phyloP scores from a whole-genome alignment of 2,888 invertebrate species.

The Trissoscelio sp. region DNA sequence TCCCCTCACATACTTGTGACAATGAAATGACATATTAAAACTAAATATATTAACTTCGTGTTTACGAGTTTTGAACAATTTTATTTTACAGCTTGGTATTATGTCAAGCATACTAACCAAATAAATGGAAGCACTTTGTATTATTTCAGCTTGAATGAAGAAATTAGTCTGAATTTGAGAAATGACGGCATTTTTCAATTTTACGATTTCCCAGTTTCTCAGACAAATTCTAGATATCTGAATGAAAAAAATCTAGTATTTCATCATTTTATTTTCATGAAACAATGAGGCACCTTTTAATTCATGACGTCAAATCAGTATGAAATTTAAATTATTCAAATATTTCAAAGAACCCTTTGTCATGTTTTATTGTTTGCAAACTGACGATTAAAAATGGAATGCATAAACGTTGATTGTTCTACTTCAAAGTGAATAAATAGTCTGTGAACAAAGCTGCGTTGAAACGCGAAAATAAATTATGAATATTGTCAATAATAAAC shows the following conservation, averaged over 20 bases:
- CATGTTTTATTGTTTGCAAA: background rate
- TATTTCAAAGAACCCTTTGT: background rate
- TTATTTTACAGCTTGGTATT: conserved; percentile 37
- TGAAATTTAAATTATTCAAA: conserved; percentile 10
- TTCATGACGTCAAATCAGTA: background rate
- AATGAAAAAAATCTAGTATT: conserved; percentile 9
- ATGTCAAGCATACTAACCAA: conserved; percentile 16
- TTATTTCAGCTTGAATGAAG: conserved; percentile 26
- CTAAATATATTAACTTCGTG: conserved; percentile 47
- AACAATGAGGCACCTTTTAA: conserved; percentile 7
- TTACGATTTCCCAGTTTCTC: conserved; percentile 14
- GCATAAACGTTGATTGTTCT: background rate
- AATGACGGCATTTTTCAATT: conserved; percentile 42
- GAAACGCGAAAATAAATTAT: background rate
- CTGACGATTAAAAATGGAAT: background rate
- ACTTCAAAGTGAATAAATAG: background rate
- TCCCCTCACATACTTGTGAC: conserved; percentile 30
- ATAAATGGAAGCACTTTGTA: conserved; percentile 46
- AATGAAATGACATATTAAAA: conserved; percentile 52
- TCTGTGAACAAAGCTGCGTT: background rate
- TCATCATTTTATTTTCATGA: conserved; percentile 12
- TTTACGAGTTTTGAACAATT: conserved; percentile 10
- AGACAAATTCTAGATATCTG: conserved; percentile 4
- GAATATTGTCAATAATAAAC: background rate
- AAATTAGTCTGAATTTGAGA: conserved; percentile 47